Base-by-base conservation (phyloP, 2,888 invertebrate genomes). In the Phyto melanocephala region DNA sequence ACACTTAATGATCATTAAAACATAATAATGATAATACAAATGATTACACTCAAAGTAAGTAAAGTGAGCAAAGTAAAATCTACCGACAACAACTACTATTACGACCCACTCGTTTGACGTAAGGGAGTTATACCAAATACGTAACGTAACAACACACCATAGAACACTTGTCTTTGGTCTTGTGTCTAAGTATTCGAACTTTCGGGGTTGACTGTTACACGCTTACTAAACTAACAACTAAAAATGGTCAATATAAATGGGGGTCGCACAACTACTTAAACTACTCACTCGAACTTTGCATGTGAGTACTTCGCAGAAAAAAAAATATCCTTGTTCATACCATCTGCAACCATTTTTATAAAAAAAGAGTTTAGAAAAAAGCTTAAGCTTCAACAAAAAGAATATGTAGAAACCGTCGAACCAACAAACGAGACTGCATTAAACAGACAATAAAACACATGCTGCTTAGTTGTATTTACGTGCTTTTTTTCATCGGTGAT, bases 131-230 rank as follows among this genome's bases (percentile, higher is more conserved):
- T 28, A 63, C 42, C 3, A 13, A 54, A 28, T 33, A 63, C 63
- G 74, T 74, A 54, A 65, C 54, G 65, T 45, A 74, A 63, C 28
- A 33, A n/a, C n/a, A n/a, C 28, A 28, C 28, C 6, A 28, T 28
- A 28, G 28, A 22, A 54, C 74, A 63, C 54, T 72, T 63, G 50
- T 7, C 5, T 35, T 45, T 35, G 54, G 45, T 24, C 13, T 45
- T 35, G 17, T 45, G 52, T 70, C 20, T n/a, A 63, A 42, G 67
- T 22, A 70, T 62, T 70, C 70, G 45, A 70, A 79, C 79, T 67
- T 54, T 72, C 67, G 72, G 58, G 72, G 67, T 60, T 80, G 79
- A 58, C 60, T 80, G 79, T 67, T 67, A 68, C 60, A 74, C 79
- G 72, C 60, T 67, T 4, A 74, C 72, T 74, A 80, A 79, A 60